Conservation (phyloP, 2,888 invertebrate genomes). For the Meiosimyza platycephala region DNA sequence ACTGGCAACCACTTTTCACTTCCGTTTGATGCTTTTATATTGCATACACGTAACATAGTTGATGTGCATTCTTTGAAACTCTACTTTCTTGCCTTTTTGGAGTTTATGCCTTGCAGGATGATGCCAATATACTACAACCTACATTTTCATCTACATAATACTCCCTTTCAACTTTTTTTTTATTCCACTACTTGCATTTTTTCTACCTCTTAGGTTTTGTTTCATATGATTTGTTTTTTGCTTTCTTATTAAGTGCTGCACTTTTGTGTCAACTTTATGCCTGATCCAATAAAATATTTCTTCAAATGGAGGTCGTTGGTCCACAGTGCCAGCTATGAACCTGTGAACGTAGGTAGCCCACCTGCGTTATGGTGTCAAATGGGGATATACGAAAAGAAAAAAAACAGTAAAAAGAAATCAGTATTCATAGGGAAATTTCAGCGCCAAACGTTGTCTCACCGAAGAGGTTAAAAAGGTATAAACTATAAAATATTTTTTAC, state of each 20-base stretch:
- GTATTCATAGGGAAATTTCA: background rate
- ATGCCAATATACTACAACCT: too few relatives aligned
- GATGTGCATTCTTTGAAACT: too few relatives aligned
- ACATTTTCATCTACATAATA: too few relatives aligned
- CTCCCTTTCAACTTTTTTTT: too few relatives aligned
- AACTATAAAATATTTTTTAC: background rate
- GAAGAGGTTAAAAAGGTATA: background rate
- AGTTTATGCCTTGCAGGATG: too few relatives aligned
- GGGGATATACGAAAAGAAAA: background rate
- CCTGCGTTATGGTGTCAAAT: conserved; percentile 5
- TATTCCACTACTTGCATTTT: too few relatives aligned
- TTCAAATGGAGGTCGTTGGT: background rate
- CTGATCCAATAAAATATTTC: conserved; percentile 17
- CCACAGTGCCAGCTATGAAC: background rate
- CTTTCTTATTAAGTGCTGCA: background rate
- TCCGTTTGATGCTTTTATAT: too few relatives aligned
- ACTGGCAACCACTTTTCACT: too few relatives aligned
- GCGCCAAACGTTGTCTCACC: background rate
- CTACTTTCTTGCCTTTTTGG: too few relatives aligned
- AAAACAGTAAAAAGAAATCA: background rate
- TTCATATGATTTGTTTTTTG: background rate
- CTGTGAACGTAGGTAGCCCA: background rate
- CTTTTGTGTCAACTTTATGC: conserved; percentile 16
- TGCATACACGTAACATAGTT: too few relatives aligned
- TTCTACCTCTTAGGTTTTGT: background rate